Base-by-base conservation (phyloP, 2,797 vertebrate genomes). In the Fistularia tabacaria region DNA sequence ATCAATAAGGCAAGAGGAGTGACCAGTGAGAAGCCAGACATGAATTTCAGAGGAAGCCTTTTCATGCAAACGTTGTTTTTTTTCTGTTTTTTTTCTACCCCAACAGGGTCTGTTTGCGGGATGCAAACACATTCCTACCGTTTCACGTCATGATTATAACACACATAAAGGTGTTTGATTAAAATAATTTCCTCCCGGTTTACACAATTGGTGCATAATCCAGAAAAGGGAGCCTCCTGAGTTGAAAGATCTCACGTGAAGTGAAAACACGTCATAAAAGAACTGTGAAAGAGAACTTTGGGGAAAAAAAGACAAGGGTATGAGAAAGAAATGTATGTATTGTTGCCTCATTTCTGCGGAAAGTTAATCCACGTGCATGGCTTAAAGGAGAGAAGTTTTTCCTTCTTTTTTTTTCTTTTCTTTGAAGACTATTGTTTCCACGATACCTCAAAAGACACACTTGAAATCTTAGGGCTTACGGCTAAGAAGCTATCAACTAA, bases 401-500 rank as follows among this genome's bases (percentile, higher is more conserved):
- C 12, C 12, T 44, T 10, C 10, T n/a, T 9, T 38, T 54, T 62
- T 48, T 57, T 56, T 56, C 57, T 62, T 46, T 59, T 52, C 67
- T 64, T 66, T 71, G 37, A 73, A 73, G 44, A 66, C 51, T 79
- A 65, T 76, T 81, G 76, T 84, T 87, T 74, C 73, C 67, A 63
- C 54, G 66, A 70, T 85, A 80, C 52, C 58, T 72, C 42, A 71
- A 73, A 51, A 62, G 62, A 84, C 78, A 89, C 83, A 88, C 14
- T 69, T 75, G 79, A 82, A 81, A 92, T 93, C 90, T 80, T 81
- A 87, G 83, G 86, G 88, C 87, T 92, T 91, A 90, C 76, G 88
- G 86, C 81, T 87, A 89, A 89, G 90, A 93, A 91, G 87, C 91
- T 90, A 92, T 91, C 90, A 93, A 90, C 92, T 95, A 94, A 97